Evolutionary conservation across 1,140 invertebrate species (phyloP).

Genomic region (Littorina saxatilis): DNA sequence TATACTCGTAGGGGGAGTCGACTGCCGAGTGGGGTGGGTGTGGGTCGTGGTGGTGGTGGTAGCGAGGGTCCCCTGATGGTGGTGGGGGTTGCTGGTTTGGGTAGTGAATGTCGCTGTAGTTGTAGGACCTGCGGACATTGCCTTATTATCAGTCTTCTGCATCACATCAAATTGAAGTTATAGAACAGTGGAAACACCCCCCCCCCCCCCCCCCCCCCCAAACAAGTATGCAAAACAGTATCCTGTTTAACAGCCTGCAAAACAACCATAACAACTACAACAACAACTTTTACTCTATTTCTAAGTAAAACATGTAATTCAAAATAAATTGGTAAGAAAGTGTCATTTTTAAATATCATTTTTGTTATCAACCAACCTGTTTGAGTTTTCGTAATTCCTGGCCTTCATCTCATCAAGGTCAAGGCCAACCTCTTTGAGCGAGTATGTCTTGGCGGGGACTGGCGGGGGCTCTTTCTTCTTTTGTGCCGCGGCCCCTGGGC

Average conservation of each 20-base stretch:
- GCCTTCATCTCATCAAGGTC: conserved; percentile 66
- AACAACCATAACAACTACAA: no score
- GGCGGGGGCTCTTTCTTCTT: conserved; percentile 65
- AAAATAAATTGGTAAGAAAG: no score
- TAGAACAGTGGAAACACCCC: no score
- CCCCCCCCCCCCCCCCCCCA: neutral
- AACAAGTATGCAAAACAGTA: no score
- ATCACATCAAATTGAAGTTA: no score
- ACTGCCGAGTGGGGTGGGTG: conserved; percentile 22
- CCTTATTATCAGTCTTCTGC: no score
- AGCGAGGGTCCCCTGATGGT: conserved; percentile 21
- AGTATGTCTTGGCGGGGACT: conserved; percentile 68
- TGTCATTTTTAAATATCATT: no score
- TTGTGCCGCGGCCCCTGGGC: neutral
- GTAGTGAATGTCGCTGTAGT: conserved; percentile 56
- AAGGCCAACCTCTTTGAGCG: conserved; percentile 63
- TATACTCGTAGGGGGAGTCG: conserved; percentile 68
- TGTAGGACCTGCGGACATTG: conserved; percentile 58
- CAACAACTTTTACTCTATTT: no score
- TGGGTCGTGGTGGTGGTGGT: conserved; percentile 25
- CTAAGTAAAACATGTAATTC: no score
- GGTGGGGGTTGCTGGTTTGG: conserved; percentile 22
- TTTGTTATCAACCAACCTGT: conserved; percentile 63
- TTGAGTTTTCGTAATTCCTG: conserved; percentile 70
- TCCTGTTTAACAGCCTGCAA: no score